Evolutionary conservation across 2,888 invertebrate species (phyloP), one percentile per base, ranked within the genome.

Genomic region (Muscina levida): DNA sequence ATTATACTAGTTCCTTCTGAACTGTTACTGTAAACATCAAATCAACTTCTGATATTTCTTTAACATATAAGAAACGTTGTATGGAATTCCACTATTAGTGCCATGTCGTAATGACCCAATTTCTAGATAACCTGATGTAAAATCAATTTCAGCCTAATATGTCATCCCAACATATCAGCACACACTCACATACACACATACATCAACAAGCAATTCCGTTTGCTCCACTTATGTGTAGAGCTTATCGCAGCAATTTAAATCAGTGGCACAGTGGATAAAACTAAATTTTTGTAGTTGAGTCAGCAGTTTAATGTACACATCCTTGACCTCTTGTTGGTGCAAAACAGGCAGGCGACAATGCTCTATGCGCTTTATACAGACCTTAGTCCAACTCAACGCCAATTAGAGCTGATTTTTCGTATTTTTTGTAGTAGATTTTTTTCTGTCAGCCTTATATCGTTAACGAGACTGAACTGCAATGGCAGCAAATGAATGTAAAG

Each of bases 221-320:
- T 48, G 59, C 37, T 17, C 56, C 62, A 19, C 39, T 62, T n/a
- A 31, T 3, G 31, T 8, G 3, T 5, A 26, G 37, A 42, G 62
- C 62, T 62, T 62, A 62, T 62, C 62, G 62, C 39, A 62, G 42
- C 62, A 62, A 62, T 62, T 62, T 62, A 22, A 62, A 62, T 62
- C 62, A 39, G 62, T 62, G 62, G 39, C 39, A 62, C 42, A 39
- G 39, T 39, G 39, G 62, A 62, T 62, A 62, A 62, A 39, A 39
- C 62, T 62, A 62, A 39, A 62, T 62, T 62, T 62, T 62, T 62
- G 31, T 37, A 62, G 62, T 39, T 62, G 62, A 62, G 22, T 62
- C 59, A 62, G 62, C 62, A 62, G 42, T 62, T 62, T 39, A 62
- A 62, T 31, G 31, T 8, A 5, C 39, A 22, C 62, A 62, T 62